Evolutionary conservation across 1,140 invertebrate species (phyloP), one percentile per base, ranked within the genome.

Genomic region (Cotesia typhae): DNA sequence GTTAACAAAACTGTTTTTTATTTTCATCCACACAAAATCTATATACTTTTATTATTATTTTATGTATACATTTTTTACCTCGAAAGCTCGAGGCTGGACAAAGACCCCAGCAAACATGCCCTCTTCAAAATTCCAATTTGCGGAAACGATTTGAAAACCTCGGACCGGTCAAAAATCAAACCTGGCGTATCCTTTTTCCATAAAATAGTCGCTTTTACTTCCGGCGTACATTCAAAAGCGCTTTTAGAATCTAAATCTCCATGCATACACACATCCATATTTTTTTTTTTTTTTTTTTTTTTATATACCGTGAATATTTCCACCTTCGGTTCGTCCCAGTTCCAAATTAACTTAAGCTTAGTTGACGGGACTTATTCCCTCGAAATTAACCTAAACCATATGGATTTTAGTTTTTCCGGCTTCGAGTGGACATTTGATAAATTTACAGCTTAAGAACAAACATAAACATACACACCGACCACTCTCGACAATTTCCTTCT

Each of bases 391-490:
- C 17, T 51, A 67, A 52, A 67, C 66, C 20, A 67, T 55, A 36
- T 55, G 66, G 4, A 20, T 35, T 28, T n/a, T 4, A 20, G 52
- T 12, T 55, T 67, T 36, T 35, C n/a, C n/a, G 17, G 12, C 53
- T 20, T 65, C 63, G 10, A 10, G 41, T 47, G 36, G 36, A 47
- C 17, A 37, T 61, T 47, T 41, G 37, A 14, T 14, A 65, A 65
- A 65, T 65, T 65, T 20, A 38, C 41, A 47, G 41, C 10, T 28
- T 28, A 28, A 47, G 41, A 47, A 47, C 41, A 47, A 47, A 47
- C 10, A 47, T 47, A 47, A 47, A 47, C 10, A 47, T 47, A 47
- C 41, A 47, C 41, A 47, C 10, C 41, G 41, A 10, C 41, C 41
- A 47, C 53, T 7, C n/a, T 14, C 53, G 53, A 5, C 5, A n/a